Evolutionary conservation across 2,113 vertebrate species (phyloP).

Genomic region (Sitta europaea): DNA sequence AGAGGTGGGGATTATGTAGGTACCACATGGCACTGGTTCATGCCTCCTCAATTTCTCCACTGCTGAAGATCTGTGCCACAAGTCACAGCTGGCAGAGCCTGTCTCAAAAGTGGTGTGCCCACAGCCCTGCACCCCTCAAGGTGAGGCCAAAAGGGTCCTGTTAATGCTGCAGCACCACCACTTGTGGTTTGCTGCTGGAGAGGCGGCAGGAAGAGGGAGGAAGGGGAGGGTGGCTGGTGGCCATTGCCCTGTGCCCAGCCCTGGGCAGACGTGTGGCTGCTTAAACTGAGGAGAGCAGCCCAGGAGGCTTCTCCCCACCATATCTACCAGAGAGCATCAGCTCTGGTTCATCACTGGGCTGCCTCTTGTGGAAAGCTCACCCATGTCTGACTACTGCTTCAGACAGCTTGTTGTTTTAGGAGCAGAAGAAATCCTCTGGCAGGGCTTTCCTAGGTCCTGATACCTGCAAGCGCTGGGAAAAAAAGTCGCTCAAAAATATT

Average conservation of each 20-base stretch:
- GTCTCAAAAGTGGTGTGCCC: neutral
- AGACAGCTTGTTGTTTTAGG: fast-evolving
- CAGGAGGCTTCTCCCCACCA: neutral
- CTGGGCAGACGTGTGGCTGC: neutral
- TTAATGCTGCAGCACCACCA: neutral
- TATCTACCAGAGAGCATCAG: neutral
- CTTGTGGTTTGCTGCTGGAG: neutral
- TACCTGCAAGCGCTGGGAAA: neutral
- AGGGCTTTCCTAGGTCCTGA: neutral
- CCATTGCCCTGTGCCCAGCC: neutral
- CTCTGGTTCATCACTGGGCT: neutral
- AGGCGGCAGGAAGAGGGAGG: neutral
- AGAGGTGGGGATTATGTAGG: neutral
- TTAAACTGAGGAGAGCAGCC: neutral
- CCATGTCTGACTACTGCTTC: neutral
- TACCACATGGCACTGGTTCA: neutral
- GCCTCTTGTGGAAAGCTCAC: neutral
- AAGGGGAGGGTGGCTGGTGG: neutral
- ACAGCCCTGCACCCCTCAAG: neutral
- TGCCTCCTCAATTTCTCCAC: neutral
- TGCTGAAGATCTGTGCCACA: neutral
- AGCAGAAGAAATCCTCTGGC: neutral
- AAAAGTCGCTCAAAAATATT: neutral
- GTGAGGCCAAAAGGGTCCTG: fast-evolving
- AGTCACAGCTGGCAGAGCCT: neutral